phyloP scores from a whole-genome alignment of 2,888 invertebrate genomes.

The Biston stratarius region DNA sequence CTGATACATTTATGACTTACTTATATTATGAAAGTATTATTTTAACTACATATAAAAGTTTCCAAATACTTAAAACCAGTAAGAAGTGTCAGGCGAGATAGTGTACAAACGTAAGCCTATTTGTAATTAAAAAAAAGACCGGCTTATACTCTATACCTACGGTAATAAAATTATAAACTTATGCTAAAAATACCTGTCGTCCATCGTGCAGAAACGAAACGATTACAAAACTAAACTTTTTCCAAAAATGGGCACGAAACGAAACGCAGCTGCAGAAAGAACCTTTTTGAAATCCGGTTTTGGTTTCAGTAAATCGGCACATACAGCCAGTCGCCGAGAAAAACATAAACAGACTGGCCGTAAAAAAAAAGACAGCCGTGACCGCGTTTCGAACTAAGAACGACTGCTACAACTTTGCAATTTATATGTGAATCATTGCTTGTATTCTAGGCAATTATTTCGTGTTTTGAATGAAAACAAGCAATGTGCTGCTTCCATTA shows the following conservation, averaged over 20 bases:
- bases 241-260: slow-evolving; percentile 49
- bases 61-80: background rate
- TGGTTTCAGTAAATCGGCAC: slow-evolving; percentile 42
- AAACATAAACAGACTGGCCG: slow-evolving; percentile 71
- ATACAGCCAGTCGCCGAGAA: slow-evolving; percentile 71
- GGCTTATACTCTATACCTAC: background rate
- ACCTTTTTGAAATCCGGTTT: slow-evolving; percentile 64
- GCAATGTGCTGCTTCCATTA: slow-evolving; percentile 39
- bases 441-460: slow-evolving; percentile 27
- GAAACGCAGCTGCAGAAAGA: slow-evolving; percentile 43
- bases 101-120: background rate
- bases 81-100: background rate
- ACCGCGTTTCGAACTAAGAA: slow-evolving; percentile 46
- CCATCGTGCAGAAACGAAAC: slow-evolving; percentile 59
- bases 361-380: slow-evolving; percentile 49
- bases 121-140: background rate
- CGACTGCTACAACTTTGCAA: slow-evolving; percentile 25
- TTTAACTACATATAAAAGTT: background rate
- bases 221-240: slow-evolving; percentile 37
- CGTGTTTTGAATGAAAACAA: slow-evolving; percentile 26
- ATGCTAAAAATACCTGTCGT: slow-evolving; percentile 64
- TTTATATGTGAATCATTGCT: slow-evolving; percentile 44
- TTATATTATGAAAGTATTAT: too few species aligned
- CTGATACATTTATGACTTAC: background rate
- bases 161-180: background rate